Evolutionary conservation across 2,797 vertebrate genomes (phyloP), one percentile per base, ranked within the genome.

Genomic region (Myotis planiceps): DNA sequence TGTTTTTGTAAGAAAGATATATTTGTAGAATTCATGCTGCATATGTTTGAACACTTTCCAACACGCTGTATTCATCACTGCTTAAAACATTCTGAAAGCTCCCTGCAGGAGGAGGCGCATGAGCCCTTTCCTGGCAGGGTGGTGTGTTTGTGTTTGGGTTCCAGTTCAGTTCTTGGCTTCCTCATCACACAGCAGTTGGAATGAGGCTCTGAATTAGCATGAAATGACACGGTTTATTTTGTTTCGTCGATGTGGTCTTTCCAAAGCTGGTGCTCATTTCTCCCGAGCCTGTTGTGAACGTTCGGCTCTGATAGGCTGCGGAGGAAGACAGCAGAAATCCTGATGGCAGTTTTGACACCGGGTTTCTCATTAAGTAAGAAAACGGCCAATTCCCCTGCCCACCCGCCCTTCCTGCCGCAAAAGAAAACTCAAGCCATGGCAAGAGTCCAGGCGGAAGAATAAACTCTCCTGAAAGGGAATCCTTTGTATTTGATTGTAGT

Each of bases 31-130:
- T 95, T 71, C 96, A 88, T 65, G 88, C 92, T 88, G 92, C 90
- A 80, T 92, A 63, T 93, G 92, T 86, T 92, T 97, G 95, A 96
- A 95, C 92, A 72, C 96, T 80, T 90, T 97, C 87, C 96, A 98
- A 94, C 96, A 95, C 23, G 81, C 94, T 96, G 71, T 86, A 94
- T 97, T 97, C 96, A 94, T 96, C 94, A 91, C 23, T 9, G 51
- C 97, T 97, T 96, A 97, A 93, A 97, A 93, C 25, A 91, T 93
- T 74, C 72, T 96, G 97, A 94, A 97, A 92, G 93, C 97, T 85
- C 84, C 79, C 74, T 53, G 94, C 88, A 65, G 51, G 9, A 58
- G 79, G 94, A 96, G 97, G 87, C 76, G 9, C 91, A 45, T 95
- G 95, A 96, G 95, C 90, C 65, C 69, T 51, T 69, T 96, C 81